phyloP scores from a whole-genome alignment of 1,140 invertebrate genomes.

The Pogonognathellus flavescens region DNA sequence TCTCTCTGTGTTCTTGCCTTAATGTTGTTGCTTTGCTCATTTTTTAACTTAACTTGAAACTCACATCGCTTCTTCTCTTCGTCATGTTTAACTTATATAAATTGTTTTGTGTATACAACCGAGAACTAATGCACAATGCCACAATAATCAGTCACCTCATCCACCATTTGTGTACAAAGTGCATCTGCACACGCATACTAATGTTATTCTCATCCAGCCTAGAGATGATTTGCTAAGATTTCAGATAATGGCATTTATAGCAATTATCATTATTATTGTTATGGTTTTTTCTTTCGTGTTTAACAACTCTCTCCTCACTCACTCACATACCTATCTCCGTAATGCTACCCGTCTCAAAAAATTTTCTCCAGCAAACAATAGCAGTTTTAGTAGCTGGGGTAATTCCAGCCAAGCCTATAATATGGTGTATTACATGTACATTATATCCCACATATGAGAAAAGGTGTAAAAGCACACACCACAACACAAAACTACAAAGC shows the following conservation, averaged over 20 bases:
- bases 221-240: slow-evolving; percentile 44
- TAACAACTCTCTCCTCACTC: neutral
- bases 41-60: slow-evolving; percentile 20
- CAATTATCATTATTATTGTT: slow-evolving; percentile 51
- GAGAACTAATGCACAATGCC: too few relatives aligned
- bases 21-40: neutral
- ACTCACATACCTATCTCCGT: neutral
- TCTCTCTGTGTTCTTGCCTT: neutral
- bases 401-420: too few relatives aligned
- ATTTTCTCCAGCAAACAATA: too few relatives aligned
- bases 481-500: too few relatives aligned
- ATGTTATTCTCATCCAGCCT: neutral
- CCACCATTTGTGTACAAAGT: neutral
- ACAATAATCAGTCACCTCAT: neutral
- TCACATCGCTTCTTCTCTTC: neutral
- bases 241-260: slow-evolving; percentile 39
- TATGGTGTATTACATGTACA: too few relatives aligned
- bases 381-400: too few relatives aligned
- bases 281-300: slow-evolving; percentile 34
- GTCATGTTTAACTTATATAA: neutral
- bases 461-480: too few relatives aligned
- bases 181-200: neutral
- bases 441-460: too few relatives aligned
- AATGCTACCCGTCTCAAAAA: too few relatives aligned
- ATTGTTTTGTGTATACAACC: too few relatives aligned